Evolutionary conservation across 2,113 vertebrate genomes (phyloP), one percentile per base, ranked within the genome.

Genomic region (Sinocyclocheilus maitianheensis): DNA sequence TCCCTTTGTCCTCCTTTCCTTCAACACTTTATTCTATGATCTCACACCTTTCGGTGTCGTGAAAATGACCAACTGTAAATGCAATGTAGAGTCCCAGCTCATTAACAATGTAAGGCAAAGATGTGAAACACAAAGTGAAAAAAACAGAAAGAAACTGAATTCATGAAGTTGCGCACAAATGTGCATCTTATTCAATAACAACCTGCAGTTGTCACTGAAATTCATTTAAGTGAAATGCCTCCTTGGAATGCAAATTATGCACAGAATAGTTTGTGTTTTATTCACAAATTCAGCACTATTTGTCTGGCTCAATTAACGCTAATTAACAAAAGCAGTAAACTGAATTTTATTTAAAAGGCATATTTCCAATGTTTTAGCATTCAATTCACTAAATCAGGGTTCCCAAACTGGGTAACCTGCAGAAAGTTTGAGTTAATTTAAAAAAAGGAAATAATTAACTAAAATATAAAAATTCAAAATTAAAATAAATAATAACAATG

Each of bases 1-100:
- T 48, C 46, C 46, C 51, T 63, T 53, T 71, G 72, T 81, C 71
- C 76, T 63, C 26, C 6, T 58, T 77, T 79, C 26, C 26, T 63
- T 53, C 51, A 75, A 24, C 24, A 76, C 1, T 81, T 30, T 34
- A 34, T 26, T 63, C 58, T 81, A 72, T 76, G 48, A 72, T 75
- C 53, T 58, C 30, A 34, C 34, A 72, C 60, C 84, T 58, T 67
- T 69, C 20, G 0, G 26, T 12, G 5, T 74, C 18, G 9, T 80
- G 71, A 85, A 77, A 55, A 20, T 55, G n/a, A 34, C 43, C 46
- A n/a, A 18, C 18, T 82, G 63, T 69, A 12, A 69, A 69, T 48
- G 14, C 10, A 53, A 30, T 69, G 37, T 20, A 18, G n/a, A 81
- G 58, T 43, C 43, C 40, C 43, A 67, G 63, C 43, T 71, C 63